Evolutionary conservation across 2,888 invertebrate species (phyloP), one percentile per base, ranked within the genome.

Genomic region (Pandemis heparana): DNA sequence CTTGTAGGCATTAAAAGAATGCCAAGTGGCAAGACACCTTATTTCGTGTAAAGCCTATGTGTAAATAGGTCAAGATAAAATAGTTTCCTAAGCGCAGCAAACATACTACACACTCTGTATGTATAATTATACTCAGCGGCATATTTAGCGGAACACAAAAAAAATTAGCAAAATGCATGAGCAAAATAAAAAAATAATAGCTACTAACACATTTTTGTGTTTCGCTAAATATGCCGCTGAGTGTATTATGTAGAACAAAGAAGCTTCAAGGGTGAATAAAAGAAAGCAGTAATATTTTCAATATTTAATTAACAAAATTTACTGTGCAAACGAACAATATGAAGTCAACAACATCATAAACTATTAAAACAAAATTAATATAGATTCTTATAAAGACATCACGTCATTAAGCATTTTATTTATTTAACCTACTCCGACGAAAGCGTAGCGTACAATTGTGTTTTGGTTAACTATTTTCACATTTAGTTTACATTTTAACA

Each of bases 321-420:
- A 87, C 81, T 86, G 88, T 91, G 90, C 89, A 88, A 88, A 88
- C 87, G 88, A 92, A 92, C 90, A 90, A 92, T 86, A 83, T 87
- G 85, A 83, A 84, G 79, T 87, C 90, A 92, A 94, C 93, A 81
- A 88, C 86, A 85, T 89, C 85, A 92, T 94, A 94, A 92, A 94
- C 89, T 94, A 91, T 89, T 89, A 86, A 89, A 94, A 92, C 91
- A 94, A 89, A 91, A 90, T 91, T 89, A 86, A 84, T 85, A 88
- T 89, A 89, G 77, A 88, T 85, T 85, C 84, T 79, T 78, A 80
- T 66, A 82, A 82, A 81, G 83, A 83, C 82, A 88, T 87, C 86
- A 89, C 84, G 83, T 80, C 72, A 75, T n/a, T 78, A 73, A 80
- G 79, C 78, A 77, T 75, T 76, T 78, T 77, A 77, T 75, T 76